Conservation (phyloP, 2,888 invertebrate species). For the Pheosia gnoma region DNA sequence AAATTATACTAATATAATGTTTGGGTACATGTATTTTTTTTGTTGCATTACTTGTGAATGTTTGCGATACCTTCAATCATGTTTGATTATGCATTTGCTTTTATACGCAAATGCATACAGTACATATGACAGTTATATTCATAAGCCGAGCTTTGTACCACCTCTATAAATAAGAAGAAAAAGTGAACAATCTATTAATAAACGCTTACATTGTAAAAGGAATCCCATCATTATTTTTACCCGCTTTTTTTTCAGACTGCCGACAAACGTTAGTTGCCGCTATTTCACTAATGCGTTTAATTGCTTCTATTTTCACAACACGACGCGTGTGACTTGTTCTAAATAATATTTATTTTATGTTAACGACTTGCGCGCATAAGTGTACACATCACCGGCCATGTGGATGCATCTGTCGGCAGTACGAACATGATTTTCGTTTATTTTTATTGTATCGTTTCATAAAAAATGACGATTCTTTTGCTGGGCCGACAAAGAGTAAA, state of each 20-base stretch:
- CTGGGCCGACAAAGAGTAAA: slow-evolving; percentile 31
- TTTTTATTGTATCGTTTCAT: slow-evolving; percentile 36
- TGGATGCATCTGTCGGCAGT: slow-evolving; percentile 57
- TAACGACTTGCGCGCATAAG: slow-evolving; percentile 22
- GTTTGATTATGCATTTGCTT: background rate
- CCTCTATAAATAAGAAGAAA: background rate
- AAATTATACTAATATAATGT: slow-evolving; percentile 2
- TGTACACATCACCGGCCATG: slow-evolving; percentile 37
- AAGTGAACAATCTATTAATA: background rate
- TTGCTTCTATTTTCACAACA: slow-evolving; percentile 23
- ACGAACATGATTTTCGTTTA: slow-evolving; percentile 51
- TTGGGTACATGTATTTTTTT: background rate
- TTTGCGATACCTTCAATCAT: background rate
- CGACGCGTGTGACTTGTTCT: slow-evolving; percentile 10
- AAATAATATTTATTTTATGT: slow-evolving; percentile 21
- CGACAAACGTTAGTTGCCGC: slow-evolving; percentile 6
- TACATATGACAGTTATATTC: no score
- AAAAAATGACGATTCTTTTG: slow-evolving; percentile 36
- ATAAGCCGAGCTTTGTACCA: no score
- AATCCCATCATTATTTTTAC: background rate
- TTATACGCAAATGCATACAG: no score
- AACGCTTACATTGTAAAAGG: background rate
- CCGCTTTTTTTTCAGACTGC: background rate
- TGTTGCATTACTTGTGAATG: background rate
- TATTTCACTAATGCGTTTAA: slow-evolving; percentile 15